These are phyloP conservation scores for Cyclura pinguis DNA, from an alignment of 2,797 vertebrate genomes.

Conservation along the genomic window DNA sequence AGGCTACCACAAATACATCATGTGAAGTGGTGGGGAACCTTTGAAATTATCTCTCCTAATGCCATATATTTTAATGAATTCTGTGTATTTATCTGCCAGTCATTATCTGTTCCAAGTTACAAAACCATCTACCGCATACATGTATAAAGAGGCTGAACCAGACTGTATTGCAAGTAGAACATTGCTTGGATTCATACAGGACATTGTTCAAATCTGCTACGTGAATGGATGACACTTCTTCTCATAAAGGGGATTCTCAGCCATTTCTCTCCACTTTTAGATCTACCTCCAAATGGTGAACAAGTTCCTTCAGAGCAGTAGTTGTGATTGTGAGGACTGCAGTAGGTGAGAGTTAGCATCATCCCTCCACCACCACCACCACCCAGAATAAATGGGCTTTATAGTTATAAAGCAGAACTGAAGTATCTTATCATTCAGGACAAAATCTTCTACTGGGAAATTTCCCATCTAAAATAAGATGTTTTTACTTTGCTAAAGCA, in stretches of 20 bases:
- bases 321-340: neutral
- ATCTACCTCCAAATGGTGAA: neutral
- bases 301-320: neutral
- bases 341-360: no score
- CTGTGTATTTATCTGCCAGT: neutral
- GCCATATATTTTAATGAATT: neutral
- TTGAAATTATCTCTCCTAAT: neutral
- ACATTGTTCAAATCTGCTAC: neutral
- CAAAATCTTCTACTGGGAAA: neutral
- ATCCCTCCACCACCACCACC: no score
- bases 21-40: neutral
- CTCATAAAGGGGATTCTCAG: neutral
- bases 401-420: neutral
- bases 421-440: neutral
- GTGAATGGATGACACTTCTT: neutral
- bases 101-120: neutral
- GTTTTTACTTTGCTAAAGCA: constrained; percentile 9
- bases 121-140: neutral
- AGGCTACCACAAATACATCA: no score
- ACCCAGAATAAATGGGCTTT: neutral
- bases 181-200: neutral
- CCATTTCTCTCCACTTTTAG: neutral
- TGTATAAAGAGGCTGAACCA: neutral
- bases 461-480: neutral
- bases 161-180: neutral